These are phyloP conservation scores for Suncus etruscus DNA, from an alignment of 2,113 vertebrate species.

Conservation along the genomic window DNA sequence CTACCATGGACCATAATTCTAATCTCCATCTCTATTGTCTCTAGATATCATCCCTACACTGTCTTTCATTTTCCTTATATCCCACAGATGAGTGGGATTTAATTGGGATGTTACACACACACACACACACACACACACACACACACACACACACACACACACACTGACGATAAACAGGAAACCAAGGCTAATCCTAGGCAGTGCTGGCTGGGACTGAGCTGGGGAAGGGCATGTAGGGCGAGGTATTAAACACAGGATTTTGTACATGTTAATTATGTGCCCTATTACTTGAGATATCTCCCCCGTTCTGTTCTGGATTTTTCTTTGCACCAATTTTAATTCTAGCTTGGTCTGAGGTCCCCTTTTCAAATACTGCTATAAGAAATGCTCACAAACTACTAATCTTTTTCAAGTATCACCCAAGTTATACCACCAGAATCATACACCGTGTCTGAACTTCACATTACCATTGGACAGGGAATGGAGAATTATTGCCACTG, in stretches of 20 bases:
- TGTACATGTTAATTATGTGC: background rate
- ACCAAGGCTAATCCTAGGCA: too few species aligned
- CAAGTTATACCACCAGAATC: background rate
- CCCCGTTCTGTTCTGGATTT: background rate
- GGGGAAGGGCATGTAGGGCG: too few species aligned
- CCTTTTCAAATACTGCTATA: background rate
- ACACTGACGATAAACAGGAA: too few species aligned
- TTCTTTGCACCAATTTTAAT: background rate
- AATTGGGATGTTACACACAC: too few species aligned
- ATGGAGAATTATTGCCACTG: background rate
- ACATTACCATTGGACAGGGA: conserved; percentile 44
- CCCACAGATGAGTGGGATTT: too few species aligned
- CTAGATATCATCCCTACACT: too few species aligned
- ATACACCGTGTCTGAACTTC: conserved; percentile 50
- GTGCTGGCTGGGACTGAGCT: too few species aligned
- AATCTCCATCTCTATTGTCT: too few species aligned
- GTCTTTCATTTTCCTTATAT: too few species aligned
- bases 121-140: too few species aligned
- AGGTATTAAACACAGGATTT: background rate
- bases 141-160: too few species aligned
- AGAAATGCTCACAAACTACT: background rate
- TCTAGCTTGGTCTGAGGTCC: conserved; percentile 7
- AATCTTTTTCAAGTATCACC: background rate
- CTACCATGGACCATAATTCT: too few species aligned
- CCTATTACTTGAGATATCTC: background rate